These are phyloP conservation scores for Xylophagus ater DNA, from an alignment of 2,888 invertebrate species.

Conservation along the genomic window DNA sequence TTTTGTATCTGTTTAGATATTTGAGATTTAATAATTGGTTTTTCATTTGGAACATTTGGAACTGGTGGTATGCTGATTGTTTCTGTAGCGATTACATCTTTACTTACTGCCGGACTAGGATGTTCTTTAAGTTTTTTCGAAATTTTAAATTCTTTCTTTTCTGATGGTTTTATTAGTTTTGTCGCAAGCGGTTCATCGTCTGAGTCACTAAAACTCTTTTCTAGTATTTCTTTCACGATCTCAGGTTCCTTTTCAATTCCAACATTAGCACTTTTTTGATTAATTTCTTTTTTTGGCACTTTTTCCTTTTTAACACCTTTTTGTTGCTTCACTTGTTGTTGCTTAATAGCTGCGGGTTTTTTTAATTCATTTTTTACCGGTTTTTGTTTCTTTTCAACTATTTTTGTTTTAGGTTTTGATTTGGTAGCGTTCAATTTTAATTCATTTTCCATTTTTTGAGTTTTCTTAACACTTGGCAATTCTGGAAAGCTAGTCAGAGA, in stretches of 20 bases:
- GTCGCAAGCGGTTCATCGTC: slow-evolving; percentile 54
- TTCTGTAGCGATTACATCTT: neutral
- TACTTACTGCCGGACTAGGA: slow-evolving; percentile 3
- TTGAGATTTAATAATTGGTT: too few species aligned
- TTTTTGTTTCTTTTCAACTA: slow-evolving; percentile 16
- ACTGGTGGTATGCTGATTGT: too few species aligned
- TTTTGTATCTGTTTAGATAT: too few species aligned
- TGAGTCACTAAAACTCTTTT: slow-evolving; percentile 48
- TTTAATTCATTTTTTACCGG: slow-evolving; percentile 5
- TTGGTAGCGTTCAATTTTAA: slow-evolving; percentile 30
- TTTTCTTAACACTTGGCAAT: slow-evolving; percentile 51
- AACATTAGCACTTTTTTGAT: neutral
- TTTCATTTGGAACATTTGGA: too few species aligned
- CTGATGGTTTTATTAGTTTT: slow-evolving; percentile 38
- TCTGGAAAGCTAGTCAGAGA: slow-evolving; percentile 58
- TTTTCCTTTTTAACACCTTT: neutral
- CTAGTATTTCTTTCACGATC: slow-evolving; percentile 25
- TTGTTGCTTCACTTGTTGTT: neutral
- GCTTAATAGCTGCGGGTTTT: too few species aligned
- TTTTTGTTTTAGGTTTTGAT: slow-evolving; percentile 27
- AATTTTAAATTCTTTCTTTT: slow-evolving; percentile 20
- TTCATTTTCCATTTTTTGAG: slow-evolving; percentile 45
- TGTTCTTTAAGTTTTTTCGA: slow-evolving; percentile 17
- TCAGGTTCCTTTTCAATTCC: slow-evolving; percentile 11
- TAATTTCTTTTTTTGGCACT: neutral